Evolutionary conservation across 2,888 invertebrate species (phyloP).

Genomic region (Netelia virgata): DNA sequence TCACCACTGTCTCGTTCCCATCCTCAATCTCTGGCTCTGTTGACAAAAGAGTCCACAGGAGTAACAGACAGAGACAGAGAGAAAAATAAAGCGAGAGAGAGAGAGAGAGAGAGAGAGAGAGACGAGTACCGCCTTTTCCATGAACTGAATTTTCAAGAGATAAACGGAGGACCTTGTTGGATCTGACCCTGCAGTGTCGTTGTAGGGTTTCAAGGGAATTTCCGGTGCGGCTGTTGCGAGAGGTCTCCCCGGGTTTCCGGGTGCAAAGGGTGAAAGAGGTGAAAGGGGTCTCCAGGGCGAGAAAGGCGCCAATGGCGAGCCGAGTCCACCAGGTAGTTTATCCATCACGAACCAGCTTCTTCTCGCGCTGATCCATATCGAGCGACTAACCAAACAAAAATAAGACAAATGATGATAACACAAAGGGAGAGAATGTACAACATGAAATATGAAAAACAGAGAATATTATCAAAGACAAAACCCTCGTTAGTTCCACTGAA

Average conservation of each 20-base stretch:
- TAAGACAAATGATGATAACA: slow-evolving; percentile 5
- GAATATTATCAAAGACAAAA: slow-evolving; percentile 4
- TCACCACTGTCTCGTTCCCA: slow-evolving; percentile 40
- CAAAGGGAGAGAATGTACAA: slow-evolving; percentile 9
- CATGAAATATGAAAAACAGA: slow-evolving; percentile 13
- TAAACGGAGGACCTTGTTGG: slow-evolving; percentile 82
- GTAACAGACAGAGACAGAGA: not conserved
- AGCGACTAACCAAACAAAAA: slow-evolving; percentile 40
- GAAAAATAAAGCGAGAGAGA: not conserved
- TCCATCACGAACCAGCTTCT: slow-evolving; percentile 47
- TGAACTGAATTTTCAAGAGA: slow-evolving; percentile 63
- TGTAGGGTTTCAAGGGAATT: slow-evolving; percentile 86
- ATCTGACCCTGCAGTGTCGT: slow-evolving; percentile 82
- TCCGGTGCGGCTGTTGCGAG: slow-evolving; percentile 87
- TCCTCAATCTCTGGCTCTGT: slow-evolving; percentile 34
- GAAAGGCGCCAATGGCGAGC: slow-evolving; percentile 87
- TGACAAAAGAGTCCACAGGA: slow-evolving; percentile 12
- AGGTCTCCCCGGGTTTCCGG: slow-evolving; percentile 88
- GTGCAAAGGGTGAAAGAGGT: slow-evolving; percentile 86
- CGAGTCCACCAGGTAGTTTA: slow-evolving; percentile 86
- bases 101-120: slow-evolving; percentile 56
- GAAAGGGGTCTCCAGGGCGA: slow-evolving; percentile 89
- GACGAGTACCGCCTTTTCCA: slow-evolving; percentile 65
- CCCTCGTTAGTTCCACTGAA: slow-evolving; percentile 37
- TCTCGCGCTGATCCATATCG: slow-evolving; percentile 42